Evolutionary conservation across 2,113 vertebrate species (phyloP), one percentile per base, ranked within the genome.

Genomic region (Gorsachius goisagi): DNA sequence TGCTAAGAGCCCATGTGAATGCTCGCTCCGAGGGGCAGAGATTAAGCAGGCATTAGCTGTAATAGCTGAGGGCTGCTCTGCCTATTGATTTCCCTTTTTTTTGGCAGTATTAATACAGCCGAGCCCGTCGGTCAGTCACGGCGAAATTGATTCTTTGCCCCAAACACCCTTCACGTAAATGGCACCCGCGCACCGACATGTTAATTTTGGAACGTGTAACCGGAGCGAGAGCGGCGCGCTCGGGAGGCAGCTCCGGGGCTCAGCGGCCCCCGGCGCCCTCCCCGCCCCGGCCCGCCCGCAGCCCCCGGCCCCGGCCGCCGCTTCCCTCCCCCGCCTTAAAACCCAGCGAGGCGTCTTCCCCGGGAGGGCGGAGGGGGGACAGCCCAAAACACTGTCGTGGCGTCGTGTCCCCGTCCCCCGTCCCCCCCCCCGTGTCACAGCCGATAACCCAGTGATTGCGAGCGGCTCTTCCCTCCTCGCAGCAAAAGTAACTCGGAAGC

Each of bases 101-200:
- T 89, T 64, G 86, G 60, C 91, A 83, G 76, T 81, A 86, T 93
- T 91, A 94, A 97, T 89, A 77, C 67, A 93, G 93, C 67, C 95
- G 53, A 96, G 77, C 39, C 83, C 72, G 81, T 72, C 78, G 96
- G 96, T 94, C 97, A 94, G 88, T 96, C 96, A 93, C 69, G 79
- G 84, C 79, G 87, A 95, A 97, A 97, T 91, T 91, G 97, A 97
- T 91, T 96, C 97, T 96, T 97, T 95, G 95, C 92, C 97, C 96
- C 5, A 95, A 95, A 96, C 96, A 89, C 94, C 95, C 87, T 90
- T 97, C 92, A 78, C 72, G 41, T 84, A 58, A 94, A 83, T 95
- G 97, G 94, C 97, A 95, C 80, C 88, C 88, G 67, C 90, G 80
- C 92, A 85, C 94, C 88, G 82, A 96, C 96, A 85, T 68, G 91